Base-by-base conservation (phyloP, 2,113 vertebrate genomes). In the Epinephelus cyanopodus region DNA sequence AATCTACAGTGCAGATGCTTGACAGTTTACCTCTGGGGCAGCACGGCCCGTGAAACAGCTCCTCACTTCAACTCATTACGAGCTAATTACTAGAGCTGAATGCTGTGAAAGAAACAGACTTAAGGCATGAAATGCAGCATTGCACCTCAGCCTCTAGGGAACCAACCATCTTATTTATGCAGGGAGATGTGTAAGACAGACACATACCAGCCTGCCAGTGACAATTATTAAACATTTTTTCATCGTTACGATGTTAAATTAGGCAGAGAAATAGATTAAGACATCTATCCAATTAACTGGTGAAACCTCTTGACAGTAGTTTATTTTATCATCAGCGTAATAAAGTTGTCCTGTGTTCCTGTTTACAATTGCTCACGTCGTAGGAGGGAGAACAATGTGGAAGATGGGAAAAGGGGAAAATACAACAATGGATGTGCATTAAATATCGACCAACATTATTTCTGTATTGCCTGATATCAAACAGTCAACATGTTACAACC, bases 181-280 rank as follows among this genome's bases (percentile, higher is more conserved):
- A 23, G 37, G n/a, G 64, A 64, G 58, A 60, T 45, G 61, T 77
- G 42, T 52, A 52, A 72, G 67, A 86, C 52, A 86, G 75, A 90
- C 85, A 84, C 78, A 74, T 54, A 63, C 17, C 74, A 82, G 78
- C 65, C 76, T 69, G 62, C 83, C 56, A 64, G 52, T 66, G 73
- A 82, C 85, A 67, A 79, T 78, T 84, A 84, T 73, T 84, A 56
- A 81, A 74, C 74, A 21, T 72, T 66, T 78, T 66, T 77, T 85
- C 56, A 73, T 67, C 71, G 53, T 86, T 89, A 79, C 29, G 54
- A 68, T 83, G 88, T 83, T 88, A 88, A 93, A 93, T 88, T 90
- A 87, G 52, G 82, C 82, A 68, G 72, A 77, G 66, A 83, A 67
- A 69, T 42, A 74, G 79, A 87, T 81, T 69, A 76, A 83, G 77